phyloP scores from a whole-genome alignment of 1,140 invertebrate genomes.

The Nilaparvata lugens region DNA sequence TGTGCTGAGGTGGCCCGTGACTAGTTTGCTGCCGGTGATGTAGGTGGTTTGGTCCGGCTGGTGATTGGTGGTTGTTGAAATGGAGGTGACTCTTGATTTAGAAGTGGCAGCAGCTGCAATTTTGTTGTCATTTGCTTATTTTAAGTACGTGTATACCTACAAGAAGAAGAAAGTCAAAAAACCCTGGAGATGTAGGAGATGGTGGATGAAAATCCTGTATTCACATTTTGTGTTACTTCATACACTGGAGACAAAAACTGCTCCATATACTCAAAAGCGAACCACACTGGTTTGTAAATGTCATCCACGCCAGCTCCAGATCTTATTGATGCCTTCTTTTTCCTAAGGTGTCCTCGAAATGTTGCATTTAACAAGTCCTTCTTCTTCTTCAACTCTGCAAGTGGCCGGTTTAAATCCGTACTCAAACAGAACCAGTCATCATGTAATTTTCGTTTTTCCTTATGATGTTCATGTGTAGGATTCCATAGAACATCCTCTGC shows the following conservation, averaged over 20 bases:
- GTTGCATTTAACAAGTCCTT: constrained; percentile 30
- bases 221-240: not conserved
- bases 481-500: not conserved
- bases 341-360: constrained; percentile 17
- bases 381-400: constrained; percentile 27
- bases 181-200: no score
- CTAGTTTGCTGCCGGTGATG: no score
- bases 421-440: constrained; percentile 34
- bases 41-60: no score
- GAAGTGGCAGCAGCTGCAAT: no score
- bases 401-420: not conserved
- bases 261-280: constrained; percentile 29
- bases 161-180: no score
- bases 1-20: no score
- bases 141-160: no score
- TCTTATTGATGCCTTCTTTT: constrained; percentile 23
- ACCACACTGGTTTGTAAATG: constrained; percentile 30
- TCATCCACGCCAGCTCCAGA: constrained; percentile 25
- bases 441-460: constrained; percentile 42
- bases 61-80: no score
- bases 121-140: no score
- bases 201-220: no score
- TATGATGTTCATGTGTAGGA: constrained; percentile 6
- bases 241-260: constrained; percentile 21
- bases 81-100: no score